Conservation (phyloP, 2,797 vertebrate genomes). For the Pseudomugil tenellus region DNA sequence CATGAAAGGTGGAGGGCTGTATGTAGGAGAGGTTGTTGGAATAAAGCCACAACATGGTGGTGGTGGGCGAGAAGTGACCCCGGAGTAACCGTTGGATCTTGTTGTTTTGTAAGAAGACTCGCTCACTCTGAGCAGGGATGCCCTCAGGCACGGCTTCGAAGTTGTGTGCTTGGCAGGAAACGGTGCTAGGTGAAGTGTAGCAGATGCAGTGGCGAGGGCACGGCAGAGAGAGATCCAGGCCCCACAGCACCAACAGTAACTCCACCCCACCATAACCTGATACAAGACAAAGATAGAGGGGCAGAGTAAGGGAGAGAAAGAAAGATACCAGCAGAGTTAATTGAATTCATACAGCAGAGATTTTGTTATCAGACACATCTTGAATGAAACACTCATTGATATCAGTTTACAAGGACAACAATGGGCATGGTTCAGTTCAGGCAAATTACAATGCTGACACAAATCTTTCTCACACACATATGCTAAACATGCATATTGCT, state of each 20-base stretch:
- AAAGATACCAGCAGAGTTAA: conserved; percentile 45
- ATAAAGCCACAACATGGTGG: conserved; percentile 96
- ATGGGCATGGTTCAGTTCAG: conserved; percentile 61
- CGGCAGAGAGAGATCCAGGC: conserved; percentile 83
- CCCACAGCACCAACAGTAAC: conserved; percentile 91
- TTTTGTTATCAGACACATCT: conserved; percentile 62
- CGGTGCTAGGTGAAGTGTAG: conserved; percentile 95
- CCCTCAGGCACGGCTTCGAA: conserved; percentile 92
- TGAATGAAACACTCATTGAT: conserved; percentile 66
- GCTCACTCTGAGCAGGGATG: conserved; percentile 93
- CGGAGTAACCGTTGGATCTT: conserved; percentile 91
- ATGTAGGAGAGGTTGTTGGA: conserved; percentile 98
- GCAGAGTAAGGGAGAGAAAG: conserved; percentile 9
- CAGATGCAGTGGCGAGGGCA: conserved; percentile 96
- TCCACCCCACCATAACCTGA: conserved; percentile 90
- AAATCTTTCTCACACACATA: conserved; percentile 34
- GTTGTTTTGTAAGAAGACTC: conserved; percentile 98
- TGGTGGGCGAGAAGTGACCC: conserved; percentile 93
- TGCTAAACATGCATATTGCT: conserved; percentile 18
- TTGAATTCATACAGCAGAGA: conserved; percentile 58
- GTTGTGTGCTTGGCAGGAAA: conserved; percentile 98
- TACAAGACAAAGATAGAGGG: conserved; percentile 1
- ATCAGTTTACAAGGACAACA: conserved; percentile 74
- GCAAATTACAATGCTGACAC: conserved; percentile 53
- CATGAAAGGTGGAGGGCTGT: conserved; percentile 91